These are phyloP conservation scores for Phrynocephalus vlangalii DNA, from an alignment of 2,797 vertebrate species.

Conservation along the genomic window DNA sequence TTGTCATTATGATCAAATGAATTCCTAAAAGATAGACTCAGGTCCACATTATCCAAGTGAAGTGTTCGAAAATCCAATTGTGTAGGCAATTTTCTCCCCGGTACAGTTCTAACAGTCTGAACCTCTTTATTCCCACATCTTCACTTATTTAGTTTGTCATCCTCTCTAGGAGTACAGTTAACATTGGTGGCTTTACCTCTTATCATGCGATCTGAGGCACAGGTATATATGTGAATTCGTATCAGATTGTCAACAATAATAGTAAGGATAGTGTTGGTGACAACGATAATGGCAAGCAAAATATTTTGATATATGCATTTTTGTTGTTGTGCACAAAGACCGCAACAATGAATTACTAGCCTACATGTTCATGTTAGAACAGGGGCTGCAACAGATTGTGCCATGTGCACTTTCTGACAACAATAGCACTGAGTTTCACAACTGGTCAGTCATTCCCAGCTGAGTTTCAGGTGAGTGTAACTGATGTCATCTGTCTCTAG, in stretches of 20 bases:
- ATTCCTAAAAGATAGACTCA: constrained; percentile 68
- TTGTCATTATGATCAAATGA: constrained; percentile 68
- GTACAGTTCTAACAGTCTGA: constrained; percentile 37
- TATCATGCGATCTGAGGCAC: constrained; percentile 25
- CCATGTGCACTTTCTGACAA: too few relatives aligned
- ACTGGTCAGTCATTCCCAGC: too few relatives aligned
- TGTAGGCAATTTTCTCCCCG: constrained; percentile 63
- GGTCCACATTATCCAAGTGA: constrained; percentile 68
- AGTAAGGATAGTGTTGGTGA: too few relatives aligned
- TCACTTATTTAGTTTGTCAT: constrained; percentile 12
- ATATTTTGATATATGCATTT: too few relatives aligned
- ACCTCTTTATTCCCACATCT: constrained; percentile 25
- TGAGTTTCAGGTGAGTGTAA: too few relatives aligned
- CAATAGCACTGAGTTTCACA: too few relatives aligned
- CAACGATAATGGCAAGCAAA: too few relatives aligned
- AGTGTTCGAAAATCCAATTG: constrained; percentile 69
- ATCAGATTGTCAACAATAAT: not conserved
- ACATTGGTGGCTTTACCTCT: constrained; percentile 9
- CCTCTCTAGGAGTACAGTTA: not conserved
- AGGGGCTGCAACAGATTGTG: too few relatives aligned
- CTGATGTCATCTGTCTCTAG: too few relatives aligned
- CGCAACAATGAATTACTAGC: too few relatives aligned
- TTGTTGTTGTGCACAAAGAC: too few relatives aligned
- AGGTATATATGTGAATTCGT: not conserved
- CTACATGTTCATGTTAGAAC: too few relatives aligned